Conservation (phyloP, 2,113 vertebrate genomes). For the Protomyctophum bolini region DNA sequence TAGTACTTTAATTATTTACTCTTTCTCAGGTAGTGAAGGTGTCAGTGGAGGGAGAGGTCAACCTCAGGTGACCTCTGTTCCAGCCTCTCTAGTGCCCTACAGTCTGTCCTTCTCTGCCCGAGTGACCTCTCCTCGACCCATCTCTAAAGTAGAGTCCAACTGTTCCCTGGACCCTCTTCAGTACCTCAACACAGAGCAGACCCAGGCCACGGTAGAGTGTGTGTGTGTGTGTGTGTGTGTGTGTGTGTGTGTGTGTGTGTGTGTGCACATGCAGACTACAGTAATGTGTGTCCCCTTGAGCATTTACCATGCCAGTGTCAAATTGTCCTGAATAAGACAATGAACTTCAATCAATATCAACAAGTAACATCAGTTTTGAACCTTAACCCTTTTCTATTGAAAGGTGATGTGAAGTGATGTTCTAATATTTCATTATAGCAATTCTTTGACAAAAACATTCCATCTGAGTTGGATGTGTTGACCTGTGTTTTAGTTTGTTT, state of each 20-base stretch:
- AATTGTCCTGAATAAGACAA: too few species aligned
- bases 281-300: too few species aligned
- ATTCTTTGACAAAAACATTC: too few species aligned
- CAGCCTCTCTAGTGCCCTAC: slow-evolving; percentile 74
- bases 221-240: slow-evolving; percentile 1
- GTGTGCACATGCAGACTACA: too few species aligned
- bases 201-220: slow-evolving; percentile 73
- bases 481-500: too few species aligned
- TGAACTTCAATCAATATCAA: too few species aligned
- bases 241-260: not conserved
- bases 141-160: slow-evolving; percentile 80
- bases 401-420: too few species aligned
- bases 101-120: slow-evolving; percentile 72
- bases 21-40: slow-evolving; percentile 52
- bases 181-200: slow-evolving; percentile 73
- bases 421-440: too few species aligned
- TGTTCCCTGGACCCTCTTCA: slow-evolving; percentile 72
- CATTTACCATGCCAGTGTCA: too few species aligned
- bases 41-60: slow-evolving; percentile 12
- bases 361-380: too few species aligned
- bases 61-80: slow-evolving; percentile 61
- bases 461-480: too few species aligned
- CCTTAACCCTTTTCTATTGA: too few species aligned
- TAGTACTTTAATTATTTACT: not conserved
- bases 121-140: slow-evolving; percentile 75